These are phyloP conservation scores for Amblyraja radiata DNA, from an alignment of 2,797 vertebrate genomes.

Conservation along the genomic window DNA sequence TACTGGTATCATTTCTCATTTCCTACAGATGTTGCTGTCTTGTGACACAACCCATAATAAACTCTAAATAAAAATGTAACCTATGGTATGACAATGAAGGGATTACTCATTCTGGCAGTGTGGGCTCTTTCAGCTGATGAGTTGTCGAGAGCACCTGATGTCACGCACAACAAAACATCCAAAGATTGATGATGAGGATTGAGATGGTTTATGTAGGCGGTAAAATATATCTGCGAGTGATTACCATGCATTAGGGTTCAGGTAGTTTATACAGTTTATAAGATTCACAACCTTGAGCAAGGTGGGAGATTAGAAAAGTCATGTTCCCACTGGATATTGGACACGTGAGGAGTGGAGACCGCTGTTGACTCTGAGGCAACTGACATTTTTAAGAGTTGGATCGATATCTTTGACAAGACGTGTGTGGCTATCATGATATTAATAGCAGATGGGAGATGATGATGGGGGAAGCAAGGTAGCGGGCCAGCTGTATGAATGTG, in stretches of 20 bases:
- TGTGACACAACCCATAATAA: not conserved
- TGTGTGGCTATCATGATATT: not conserved
- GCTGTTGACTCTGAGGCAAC: not conserved
- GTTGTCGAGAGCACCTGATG: constrained; percentile 19
- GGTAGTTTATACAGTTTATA: constrained; percentile 18
- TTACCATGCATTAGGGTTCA: constrained; percentile 26
- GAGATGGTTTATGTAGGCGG: constrained; percentile 25
- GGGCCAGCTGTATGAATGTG: constrained; percentile 1
- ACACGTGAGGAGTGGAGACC: not conserved
- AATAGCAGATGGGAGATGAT: not conserved
- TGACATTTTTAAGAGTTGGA: constrained; percentile 33
- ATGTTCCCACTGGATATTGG: constrained; percentile 2
- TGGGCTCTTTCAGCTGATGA: constrained; percentile 12
- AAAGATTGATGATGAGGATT: constrained; percentile 14
- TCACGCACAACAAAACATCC: constrained; percentile 19
- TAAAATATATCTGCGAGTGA: constrained; percentile 26
- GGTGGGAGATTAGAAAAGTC: constrained; percentile 18
- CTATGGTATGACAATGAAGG: not conserved
- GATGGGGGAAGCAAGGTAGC: not conserved
- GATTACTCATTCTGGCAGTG: constrained; percentile 2
- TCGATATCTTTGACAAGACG: constrained; percentile 25
- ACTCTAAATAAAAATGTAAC: not conserved
- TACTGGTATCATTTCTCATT: not conserved
- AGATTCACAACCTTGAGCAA: constrained; percentile 29
- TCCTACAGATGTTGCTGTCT: not conserved